phyloP scores from a whole-genome alignment of 2,113 vertebrate species.

The Solenodon paradoxus region DNA sequence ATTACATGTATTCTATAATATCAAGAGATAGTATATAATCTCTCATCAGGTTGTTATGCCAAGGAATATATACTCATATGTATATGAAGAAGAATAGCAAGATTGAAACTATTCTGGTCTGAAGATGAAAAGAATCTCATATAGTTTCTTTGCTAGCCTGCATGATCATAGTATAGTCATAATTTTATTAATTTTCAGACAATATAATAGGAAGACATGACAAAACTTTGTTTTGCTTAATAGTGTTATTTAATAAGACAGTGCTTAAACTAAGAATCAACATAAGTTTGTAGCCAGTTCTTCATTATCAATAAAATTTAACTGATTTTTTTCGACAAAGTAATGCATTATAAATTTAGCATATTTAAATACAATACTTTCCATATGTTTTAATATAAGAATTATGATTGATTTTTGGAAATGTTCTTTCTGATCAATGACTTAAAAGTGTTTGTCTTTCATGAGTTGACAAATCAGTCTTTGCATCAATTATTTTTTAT shows the following conservation, averaged over 20 bases:
- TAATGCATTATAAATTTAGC: not conserved
- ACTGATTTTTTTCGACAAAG: not conserved
- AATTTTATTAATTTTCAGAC: not conserved
- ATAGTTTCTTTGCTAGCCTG: not conserved
- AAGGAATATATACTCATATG: not conserved
- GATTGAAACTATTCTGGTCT: not conserved
- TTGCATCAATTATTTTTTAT: not conserved
- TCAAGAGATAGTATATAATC: not conserved
- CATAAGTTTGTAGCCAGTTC: not conserved
- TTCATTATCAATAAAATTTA: not conserved
- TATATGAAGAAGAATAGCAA: not conserved
- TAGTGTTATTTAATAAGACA: not conserved
- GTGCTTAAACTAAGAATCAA: not conserved
- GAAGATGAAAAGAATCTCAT: not conserved
- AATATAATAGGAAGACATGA: not conserved
- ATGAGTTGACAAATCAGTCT: not conserved
- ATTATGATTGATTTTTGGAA: not conserved
- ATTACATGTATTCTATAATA: not conserved
- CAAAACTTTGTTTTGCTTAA: not conserved
- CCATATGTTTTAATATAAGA: no score
- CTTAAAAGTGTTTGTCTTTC: not conserved
- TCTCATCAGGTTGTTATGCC: not conserved
- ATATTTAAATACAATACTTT: not conserved
- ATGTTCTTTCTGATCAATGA: not conserved
- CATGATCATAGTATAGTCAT: not conserved